A percentile compares a stretch with the other conserved stretches of the same genome.
Conservation (phyloP, 2,797 vertebrate species). For the Lerista edwardsae region DNA sequence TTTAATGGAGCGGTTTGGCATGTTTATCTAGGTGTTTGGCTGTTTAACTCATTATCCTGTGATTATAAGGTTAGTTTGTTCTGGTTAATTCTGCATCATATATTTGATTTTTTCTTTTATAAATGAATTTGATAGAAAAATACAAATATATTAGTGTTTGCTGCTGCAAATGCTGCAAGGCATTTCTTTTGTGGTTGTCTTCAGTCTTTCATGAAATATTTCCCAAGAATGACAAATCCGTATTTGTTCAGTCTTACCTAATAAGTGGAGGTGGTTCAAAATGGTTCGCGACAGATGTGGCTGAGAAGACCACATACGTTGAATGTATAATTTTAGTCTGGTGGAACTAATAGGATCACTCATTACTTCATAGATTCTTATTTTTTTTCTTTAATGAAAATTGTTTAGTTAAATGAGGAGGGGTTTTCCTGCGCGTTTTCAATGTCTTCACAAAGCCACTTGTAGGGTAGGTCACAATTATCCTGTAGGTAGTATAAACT, state of each 20-base stretch:
- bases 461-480: slow-evolving; percentile 65
- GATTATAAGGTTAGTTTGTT: slow-evolving; percentile 40
- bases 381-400: slow-evolving; percentile 78
- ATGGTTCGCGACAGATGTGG: slow-evolving; percentile 93
- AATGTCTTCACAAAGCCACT: slow-evolving; percentile 69
- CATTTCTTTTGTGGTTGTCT: slow-evolving; percentile 5
- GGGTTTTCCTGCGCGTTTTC: slow-evolving; percentile 64
- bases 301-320: slow-evolving; percentile 97
- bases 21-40: slow-evolving; percentile 21
- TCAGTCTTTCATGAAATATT: background rate
- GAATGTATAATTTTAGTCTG: slow-evolving; percentile 96
- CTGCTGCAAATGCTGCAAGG: slow-evolving; percentile 6
- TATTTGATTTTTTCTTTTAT: slow-evolving; percentile 18
- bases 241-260: slow-evolving; percentile 70
- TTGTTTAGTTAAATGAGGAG: slow-evolving; percentile 80
- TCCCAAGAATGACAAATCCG: slow-evolving; percentile 54
- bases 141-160: background rate
- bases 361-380: slow-evolving; percentile 86
- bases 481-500: slow-evolving; percentile 32
- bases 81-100: slow-evolving; percentile 23
- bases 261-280: slow-evolving; percentile 76
- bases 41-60: slow-evolving; percentile 61
- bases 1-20: slow-evolving; percentile 55
- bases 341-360: slow-evolving; percentile 97
- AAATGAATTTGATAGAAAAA: slow-evolving; percentile 21